Base-by-base conservation (phyloP, 2,888 invertebrate genomes). In the Timema cristinae region DNA sequence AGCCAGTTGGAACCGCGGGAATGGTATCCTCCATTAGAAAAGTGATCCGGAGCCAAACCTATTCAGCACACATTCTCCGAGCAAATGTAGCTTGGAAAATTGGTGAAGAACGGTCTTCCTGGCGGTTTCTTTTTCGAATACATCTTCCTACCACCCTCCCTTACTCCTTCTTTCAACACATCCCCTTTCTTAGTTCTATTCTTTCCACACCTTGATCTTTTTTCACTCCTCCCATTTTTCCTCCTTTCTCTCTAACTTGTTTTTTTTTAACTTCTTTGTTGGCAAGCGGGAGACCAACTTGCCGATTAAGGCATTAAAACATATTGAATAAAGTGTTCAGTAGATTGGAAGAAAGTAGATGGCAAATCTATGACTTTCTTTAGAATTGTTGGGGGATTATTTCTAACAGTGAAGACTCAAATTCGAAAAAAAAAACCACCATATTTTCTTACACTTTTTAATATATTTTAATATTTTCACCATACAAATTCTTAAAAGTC, bases 1-100 rank as follows among this genome's bases (percentile, higher is more conserved):
- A 48, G 72, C 72, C 72, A 72, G 72, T 56, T 72, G 72, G 72
- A 72, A 69, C 72, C 9, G 68, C 13, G 49, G 61, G 63, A 50
- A 47, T 10, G 59, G 63, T 47, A 47, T 32, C 48, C 63, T 63
- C 63, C 72, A 72, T 72, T 66, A 68, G 66, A 71, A 67, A 71
- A 71, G 63, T 52, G 69, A 68, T 54, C 69, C 9, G 50, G 54
- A 72, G 72, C 72, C 72, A 72, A 71, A 72, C 56, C 72, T 69
- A 72, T 72, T 72, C 72, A 69, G 69, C 72, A 72, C 72, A 72
- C 72, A 72, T 72, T 69, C 82, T 81, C 81, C 79, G 79, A 77
- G 81, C 82, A 82, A 83, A 83, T 83, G 82, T 83, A 82, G 82
- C 82, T 82, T 80, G 82, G 81, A 69, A 82, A 83, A 83, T 83